phyloP scores from a whole-genome alignment of 2,797 vertebrate species.

The Argentina silus region DNA sequence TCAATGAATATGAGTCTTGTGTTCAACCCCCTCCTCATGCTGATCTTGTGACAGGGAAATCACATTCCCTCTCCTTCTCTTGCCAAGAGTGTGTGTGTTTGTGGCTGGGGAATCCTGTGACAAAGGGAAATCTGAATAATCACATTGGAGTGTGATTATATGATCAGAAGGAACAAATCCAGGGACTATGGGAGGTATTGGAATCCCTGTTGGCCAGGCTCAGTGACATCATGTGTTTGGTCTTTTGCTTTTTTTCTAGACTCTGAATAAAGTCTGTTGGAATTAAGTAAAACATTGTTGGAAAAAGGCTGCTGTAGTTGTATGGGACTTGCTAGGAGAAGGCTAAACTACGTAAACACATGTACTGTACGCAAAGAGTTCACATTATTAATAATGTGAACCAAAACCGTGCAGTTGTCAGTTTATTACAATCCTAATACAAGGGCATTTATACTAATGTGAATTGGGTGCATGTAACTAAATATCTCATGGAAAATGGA shows the following conservation, averaged over 20 bases:
- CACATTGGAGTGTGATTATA: constrained; percentile 57
- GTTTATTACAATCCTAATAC: background rate
- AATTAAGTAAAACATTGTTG: background rate
- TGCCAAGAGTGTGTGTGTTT: constrained; percentile 42
- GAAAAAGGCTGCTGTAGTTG: too few species aligned
- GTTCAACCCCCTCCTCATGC: constrained; percentile 45
- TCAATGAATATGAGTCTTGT: constrained; percentile 44
- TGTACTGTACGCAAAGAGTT: too few species aligned
- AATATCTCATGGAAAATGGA: background rate
- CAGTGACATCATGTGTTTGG: constrained; percentile 38
- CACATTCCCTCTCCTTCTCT: constrained; percentile 54
- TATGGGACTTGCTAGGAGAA: too few species aligned
- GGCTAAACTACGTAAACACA: too few species aligned
- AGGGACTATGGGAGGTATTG: constrained; percentile 8
- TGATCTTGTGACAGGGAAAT: constrained; percentile 60
- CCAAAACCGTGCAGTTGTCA: too few species aligned
- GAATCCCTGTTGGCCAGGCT: constrained; percentile 28
- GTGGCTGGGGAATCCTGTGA: constrained; percentile 41
- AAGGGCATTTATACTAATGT: background rate
- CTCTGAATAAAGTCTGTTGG: background rate
- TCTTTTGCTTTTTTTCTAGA: background rate
- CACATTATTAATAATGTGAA: too few species aligned
- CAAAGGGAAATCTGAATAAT: constrained; percentile 47
- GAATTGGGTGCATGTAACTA: background rate
- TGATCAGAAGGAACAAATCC: constrained; percentile 42